Percentiles rank a stretch among this genome's conserved stretches.
phyloP scores from a whole-genome alignment of 2,888 invertebrate species.

The Hemithea aestivaria region DNA sequence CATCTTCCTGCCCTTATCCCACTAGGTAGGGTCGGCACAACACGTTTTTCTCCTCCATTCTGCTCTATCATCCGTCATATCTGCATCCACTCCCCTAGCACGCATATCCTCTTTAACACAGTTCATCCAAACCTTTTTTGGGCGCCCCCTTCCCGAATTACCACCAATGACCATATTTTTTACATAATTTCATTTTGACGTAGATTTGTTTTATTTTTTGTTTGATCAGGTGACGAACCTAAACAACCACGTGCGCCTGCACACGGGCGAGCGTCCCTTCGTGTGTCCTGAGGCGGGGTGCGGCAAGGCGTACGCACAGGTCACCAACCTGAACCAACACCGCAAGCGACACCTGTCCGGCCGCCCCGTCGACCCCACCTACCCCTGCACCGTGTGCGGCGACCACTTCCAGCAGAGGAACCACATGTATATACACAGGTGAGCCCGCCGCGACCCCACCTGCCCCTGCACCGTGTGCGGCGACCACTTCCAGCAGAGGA shows the following conservation, averaged over 20 bases:
- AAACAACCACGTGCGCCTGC: constrained; percentile 73
- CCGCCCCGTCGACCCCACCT: constrained; percentile 55
- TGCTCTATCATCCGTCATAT: too few relatives aligned
- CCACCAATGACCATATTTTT: too few relatives aligned
- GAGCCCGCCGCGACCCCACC: constrained; percentile 43
- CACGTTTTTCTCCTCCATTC: too few relatives aligned
- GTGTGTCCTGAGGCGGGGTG: constrained; percentile 73
- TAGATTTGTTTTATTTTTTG: too few relatives aligned
- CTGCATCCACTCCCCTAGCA: too few relatives aligned
- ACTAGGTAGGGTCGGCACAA: too few relatives aligned
- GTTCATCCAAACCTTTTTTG: too few relatives aligned
- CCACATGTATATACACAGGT: constrained; percentile 71
- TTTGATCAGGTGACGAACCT: constrained; percentile 76
- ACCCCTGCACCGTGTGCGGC: constrained; percentile 68
- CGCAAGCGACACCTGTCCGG: constrained; percentile 69
- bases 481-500: constrained; percentile 65
- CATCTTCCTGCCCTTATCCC: too few relatives aligned
- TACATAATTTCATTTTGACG: constrained; percentile 15
- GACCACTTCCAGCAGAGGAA: constrained; percentile 68
- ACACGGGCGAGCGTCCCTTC: constrained; percentile 73
- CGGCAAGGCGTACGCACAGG: constrained; percentile 73
- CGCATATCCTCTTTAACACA: too few relatives aligned
- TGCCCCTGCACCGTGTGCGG: constrained; percentile 70
- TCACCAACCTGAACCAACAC: constrained; percentile 74
- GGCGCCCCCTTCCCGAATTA: too few relatives aligned